Base-by-base conservation (phyloP, 2,888 invertebrate species). In the Pseudococcus longispinus region DNA sequence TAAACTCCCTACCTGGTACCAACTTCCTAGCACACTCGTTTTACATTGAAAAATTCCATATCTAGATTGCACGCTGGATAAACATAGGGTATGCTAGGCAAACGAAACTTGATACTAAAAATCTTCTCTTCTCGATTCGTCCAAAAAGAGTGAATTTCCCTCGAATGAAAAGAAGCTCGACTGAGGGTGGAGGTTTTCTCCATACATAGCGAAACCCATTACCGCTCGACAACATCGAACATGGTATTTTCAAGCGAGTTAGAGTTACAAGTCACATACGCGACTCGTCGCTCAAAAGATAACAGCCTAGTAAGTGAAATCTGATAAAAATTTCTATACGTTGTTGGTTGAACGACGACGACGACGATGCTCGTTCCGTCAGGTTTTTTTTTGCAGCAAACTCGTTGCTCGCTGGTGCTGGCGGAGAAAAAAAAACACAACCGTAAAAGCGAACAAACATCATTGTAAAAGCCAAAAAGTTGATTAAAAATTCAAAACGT, bases 301-400 rank as follows among this genome's bases (percentile, higher is more conserved):
- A 80, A 80, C 42, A 80, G 42, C 37, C 32, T 42, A 42, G 42
- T 42, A 80, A 80, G 77, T 42, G 77, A 80, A 80, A 80, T 80
- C 77, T 42, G 77, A 80, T 80, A 80, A 80, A 70, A 80, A 42
- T 80, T 80, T 80, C 77, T 80, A 80, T 80, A 80, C 77, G 23
- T 37, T 80, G 23, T 37, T 80, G 77, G n/a, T 29, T 70, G 70
- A 15, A 29, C 29, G 26, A 26, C 55, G 20, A 23, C 60, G 60
- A 60, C 9, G 65, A 55, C 65, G 65, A 65, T 55, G 55, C 4
- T 55, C 55, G 55, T 55, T 55, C 18, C n/a, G 55, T 55, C 55
- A 55, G 55, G 15, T 23, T 13, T 60, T 55, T 55, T 60, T 15
- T 15, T 23, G 8, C 60, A n/a, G 23, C 23, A 23, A 60, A 60